Evolutionary conservation across 2,797 vertebrate genomes (phyloP).

Genomic region (Fistularia commersonii): DNA sequence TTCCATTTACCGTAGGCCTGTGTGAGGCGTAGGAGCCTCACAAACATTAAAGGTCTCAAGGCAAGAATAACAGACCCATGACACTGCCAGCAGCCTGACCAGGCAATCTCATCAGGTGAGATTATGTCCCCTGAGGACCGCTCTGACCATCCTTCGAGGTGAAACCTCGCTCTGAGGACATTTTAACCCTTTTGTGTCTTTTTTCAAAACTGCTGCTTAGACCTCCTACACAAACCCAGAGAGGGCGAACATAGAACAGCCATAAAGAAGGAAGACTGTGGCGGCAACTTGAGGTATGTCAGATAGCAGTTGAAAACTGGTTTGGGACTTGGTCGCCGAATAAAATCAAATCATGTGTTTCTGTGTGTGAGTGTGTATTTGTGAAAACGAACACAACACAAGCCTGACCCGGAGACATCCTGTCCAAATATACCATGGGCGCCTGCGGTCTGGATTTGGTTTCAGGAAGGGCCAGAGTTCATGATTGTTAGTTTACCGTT

Average conservation of each 20-base stretch:
- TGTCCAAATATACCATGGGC: too few species aligned
- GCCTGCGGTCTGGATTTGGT: too few species aligned
- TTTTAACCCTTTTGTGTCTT: not conserved
- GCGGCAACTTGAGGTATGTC: not conserved
- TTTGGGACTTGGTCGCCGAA: too few species aligned
- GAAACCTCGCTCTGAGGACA: not conserved
- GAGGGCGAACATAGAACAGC: constrained; percentile 2
- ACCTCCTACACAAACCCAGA: constrained; percentile 2
- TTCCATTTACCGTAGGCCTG: constrained; percentile 26
- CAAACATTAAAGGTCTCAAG: not conserved
- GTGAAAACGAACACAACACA: too few species aligned
- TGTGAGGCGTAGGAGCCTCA: constrained; percentile 12
- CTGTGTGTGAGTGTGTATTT: too few species aligned
- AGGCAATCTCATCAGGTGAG: not conserved
- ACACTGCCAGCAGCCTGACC: not conserved
- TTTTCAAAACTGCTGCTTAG: not conserved
- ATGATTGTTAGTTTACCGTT: too few species aligned
- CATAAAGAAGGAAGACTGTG: constrained; percentile 18
- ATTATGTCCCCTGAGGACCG: not conserved
- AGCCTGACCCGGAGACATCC: too few species aligned
- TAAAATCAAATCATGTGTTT: too few species aligned
- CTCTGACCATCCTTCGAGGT: not conserved
- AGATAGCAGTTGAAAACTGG: too few species aligned
- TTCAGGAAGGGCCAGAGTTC: too few species aligned
- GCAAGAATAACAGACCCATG: not conserved